These are phyloP conservation scores for Falco columbarius DNA, from an alignment of 2,797 vertebrate species.

Conservation along the genomic window DNA sequence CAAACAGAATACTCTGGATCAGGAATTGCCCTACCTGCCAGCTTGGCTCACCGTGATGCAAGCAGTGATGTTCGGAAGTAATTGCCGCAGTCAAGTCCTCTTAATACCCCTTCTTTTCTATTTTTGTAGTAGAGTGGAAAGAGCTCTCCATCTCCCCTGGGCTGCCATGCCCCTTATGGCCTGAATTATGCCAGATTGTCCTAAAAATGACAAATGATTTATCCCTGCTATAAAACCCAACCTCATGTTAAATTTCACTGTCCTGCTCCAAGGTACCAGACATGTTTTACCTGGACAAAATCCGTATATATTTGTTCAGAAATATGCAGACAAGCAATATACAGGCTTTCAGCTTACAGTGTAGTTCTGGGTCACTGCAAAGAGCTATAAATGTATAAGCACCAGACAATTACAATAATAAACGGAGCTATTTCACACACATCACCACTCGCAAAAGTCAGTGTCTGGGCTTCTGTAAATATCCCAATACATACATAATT, in stretches of 20 bases:
- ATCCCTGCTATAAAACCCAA: not conserved
- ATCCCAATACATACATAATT: not conserved
- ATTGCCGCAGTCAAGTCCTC: not conserved
- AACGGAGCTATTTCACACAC: not conserved
- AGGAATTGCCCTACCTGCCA: not conserved
- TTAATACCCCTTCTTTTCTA: not conserved
- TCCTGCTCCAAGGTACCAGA: not conserved
- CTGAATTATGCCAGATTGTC: not conserved
- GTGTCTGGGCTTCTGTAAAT: not conserved
- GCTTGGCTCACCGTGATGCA: not conserved
- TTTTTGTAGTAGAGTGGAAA: not conserved
- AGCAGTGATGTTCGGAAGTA: not conserved
- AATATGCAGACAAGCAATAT: not conserved
- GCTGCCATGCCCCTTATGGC: not conserved
- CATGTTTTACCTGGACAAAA: conserved; percentile 20
- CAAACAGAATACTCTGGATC: not conserved
- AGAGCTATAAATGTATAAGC: not conserved
- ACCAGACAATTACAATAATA: conserved; percentile 8
- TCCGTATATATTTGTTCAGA: not conserved
- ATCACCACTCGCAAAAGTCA: not conserved
- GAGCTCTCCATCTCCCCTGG: not conserved
- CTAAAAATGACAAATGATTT: not conserved
- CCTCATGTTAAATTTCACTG: not conserved
- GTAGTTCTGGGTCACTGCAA: not conserved
- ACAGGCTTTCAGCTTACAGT: not conserved